These are phyloP conservation scores for Coremacera marginata DNA, from an alignment of 2,888 invertebrate species.

Conservation along the genomic window DNA sequence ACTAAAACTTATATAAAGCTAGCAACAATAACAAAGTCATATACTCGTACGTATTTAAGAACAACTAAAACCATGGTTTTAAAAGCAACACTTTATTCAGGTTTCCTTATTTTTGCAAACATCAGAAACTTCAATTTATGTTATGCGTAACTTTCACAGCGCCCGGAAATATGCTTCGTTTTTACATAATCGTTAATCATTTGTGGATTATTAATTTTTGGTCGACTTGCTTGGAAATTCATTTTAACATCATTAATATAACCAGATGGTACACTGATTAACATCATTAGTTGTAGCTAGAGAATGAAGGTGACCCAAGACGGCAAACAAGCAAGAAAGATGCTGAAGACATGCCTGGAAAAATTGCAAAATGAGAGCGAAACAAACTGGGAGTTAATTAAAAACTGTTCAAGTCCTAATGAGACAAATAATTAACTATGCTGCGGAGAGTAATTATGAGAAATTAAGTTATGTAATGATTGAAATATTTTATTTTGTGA, in stretches of 20 bases:
- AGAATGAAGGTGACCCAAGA: not conserved
- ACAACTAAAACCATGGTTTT: not conserved
- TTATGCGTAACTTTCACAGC: not conserved
- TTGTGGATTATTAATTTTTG: conserved; percentile 43
- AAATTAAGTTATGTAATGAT: too few relatives aligned
- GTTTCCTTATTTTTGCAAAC: not conserved
- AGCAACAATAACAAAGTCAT: too few relatives aligned
- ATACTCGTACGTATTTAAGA: not conserved
- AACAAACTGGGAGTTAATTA: conserved; percentile 13
- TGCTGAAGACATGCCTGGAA: not conserved
- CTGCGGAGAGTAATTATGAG: too few relatives aligned
- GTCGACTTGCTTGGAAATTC: not conserved
- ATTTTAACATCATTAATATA: conserved; percentile 43
- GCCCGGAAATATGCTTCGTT: conserved; percentile 19
- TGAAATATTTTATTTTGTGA: too few relatives aligned
- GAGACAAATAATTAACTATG: not conserved
- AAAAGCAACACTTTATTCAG: not conserved
- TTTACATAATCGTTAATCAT: conserved; percentile 44
- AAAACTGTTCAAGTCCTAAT: not conserved
- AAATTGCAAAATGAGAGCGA: not conserved
- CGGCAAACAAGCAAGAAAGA: not conserved
- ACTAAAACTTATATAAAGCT: not conserved
- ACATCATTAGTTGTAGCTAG: conserved; percentile 27
- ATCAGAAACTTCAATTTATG: not conserved
- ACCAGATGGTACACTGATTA: conserved; percentile 36